These are phyloP conservation scores for Periplaneta americana DNA, from an alignment of 1,140 invertebrate species.

Conservation along the genomic window DNA sequence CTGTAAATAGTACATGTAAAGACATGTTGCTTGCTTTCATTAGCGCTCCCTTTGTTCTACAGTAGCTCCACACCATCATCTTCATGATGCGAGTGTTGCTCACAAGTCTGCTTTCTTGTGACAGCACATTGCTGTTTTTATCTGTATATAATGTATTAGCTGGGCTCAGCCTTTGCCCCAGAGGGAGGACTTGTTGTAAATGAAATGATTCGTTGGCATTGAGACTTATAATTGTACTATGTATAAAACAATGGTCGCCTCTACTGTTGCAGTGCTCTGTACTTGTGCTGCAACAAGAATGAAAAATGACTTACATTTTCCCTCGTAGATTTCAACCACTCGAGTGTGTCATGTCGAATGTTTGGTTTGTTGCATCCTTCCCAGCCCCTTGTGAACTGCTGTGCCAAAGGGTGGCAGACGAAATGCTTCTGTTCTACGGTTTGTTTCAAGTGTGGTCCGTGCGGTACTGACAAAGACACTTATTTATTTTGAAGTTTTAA, in stretches of 20 bases:
- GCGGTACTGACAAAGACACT: neutral
- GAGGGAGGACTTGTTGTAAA: neutral
- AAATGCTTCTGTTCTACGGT: neutral
- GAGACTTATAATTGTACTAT: neutral
- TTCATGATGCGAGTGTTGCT: neutral
- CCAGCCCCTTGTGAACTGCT: neutral
- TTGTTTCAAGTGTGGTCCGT: neutral
- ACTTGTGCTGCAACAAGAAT: neutral
- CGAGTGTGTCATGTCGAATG: neutral
- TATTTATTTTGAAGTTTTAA: neutral
- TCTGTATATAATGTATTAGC: neutral
- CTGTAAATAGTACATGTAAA: neutral
- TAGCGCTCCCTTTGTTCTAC: neutral
- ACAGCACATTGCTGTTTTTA: neutral
- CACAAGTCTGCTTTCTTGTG: too few relatives aligned
- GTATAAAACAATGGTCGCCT: neutral
- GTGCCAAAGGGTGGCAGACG: neutral
- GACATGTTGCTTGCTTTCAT: constrained; percentile 3
- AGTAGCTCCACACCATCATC: neutral
- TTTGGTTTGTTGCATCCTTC: neutral
- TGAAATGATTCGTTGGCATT: neutral
- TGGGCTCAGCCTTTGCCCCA: neutral
- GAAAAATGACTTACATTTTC: neutral
- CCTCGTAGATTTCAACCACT: neutral
- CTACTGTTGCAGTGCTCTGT: neutral